A percentile compares a stretch with the other conserved stretches of the same genome.
phyloP scores from a whole-genome alignment of 2,888 invertebrate species.

The Andrena praecox region DNA sequence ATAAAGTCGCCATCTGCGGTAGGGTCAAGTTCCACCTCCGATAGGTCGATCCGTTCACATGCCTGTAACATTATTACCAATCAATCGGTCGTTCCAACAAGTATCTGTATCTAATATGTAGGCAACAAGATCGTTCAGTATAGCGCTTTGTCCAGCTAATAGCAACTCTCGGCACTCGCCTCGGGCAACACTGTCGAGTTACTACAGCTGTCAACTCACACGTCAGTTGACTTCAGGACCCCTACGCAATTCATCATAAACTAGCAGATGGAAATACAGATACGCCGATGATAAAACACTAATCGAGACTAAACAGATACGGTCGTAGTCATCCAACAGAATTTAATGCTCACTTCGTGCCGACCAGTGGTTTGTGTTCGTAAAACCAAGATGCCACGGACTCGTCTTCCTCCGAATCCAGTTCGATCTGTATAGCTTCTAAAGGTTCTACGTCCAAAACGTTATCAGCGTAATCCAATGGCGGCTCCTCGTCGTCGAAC shows the following conservation, averaged over 20 bases:
- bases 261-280: not conserved
- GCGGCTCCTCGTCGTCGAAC: slow-evolving; percentile 99
- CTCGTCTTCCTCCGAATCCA: slow-evolving; percentile 97
- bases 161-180: slow-evolving; percentile 73
- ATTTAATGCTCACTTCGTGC: slow-evolving; percentile 89
- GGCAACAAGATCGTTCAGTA: slow-evolving; percentile 45
- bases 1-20: slow-evolving; percentile 99
- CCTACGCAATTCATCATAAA: slow-evolving; percentile 84
- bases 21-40: slow-evolving; percentile 97
- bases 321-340: not conserved
- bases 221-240: slow-evolving; percentile 84
- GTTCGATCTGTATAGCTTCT: slow-evolving; percentile 99
- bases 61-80: slow-evolving; percentile 84
- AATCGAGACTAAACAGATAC: not conserved
- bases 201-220: slow-evolving; percentile 81
- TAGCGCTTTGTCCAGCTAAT: slow-evolving; percentile 75
- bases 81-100: not conserved
- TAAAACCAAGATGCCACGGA: slow-evolving; percentile 99
- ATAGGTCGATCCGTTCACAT: slow-evolving; percentile 98
- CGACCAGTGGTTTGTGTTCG: slow-evolving; percentile 98
- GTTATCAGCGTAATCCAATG: slow-evolving; percentile 99
- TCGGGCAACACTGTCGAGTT: slow-evolving; percentile 75
- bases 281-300: not conserved
- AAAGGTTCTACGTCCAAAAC: slow-evolving; percentile 99
- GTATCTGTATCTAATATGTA: not conserved